Conservation (phyloP, 1,140 invertebrate genomes). For the Heliconius eleuchia region DNA sequence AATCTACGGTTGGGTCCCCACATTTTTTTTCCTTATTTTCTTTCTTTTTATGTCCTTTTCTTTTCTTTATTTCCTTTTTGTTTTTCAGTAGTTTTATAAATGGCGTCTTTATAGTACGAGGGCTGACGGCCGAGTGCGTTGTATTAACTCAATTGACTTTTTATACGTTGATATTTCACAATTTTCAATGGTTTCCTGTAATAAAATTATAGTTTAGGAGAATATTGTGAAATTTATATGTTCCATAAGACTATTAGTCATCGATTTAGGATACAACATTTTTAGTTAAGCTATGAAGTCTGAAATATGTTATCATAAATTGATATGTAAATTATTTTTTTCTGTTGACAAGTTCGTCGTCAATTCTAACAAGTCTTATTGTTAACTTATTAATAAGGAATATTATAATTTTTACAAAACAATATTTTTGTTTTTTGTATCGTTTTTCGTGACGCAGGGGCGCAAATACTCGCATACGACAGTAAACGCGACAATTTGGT, state of each 20-base stretch:
- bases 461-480: too few species aligned
- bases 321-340: too few species aligned
- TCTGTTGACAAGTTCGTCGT: too few species aligned
- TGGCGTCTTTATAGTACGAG: not conserved
- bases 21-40: not conserved
- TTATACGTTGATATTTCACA: conserved; percentile 33
- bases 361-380: too few species aligned
- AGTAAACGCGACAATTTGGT: too few species aligned
- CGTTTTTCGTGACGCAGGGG: too few species aligned
- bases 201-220: conserved; percentile 17
- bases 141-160: not conserved
- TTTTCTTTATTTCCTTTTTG: not conserved
- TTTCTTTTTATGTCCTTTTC: not conserved
- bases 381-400: too few species aligned
- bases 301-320: too few species aligned
- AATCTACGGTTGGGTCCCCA: not conserved
- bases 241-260: not conserved
- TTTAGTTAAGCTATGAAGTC: not conserved
- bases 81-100: not conserved
- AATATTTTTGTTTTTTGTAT: too few species aligned
- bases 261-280: not conserved
- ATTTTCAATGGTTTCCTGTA: conserved; percentile 31
- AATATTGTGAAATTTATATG: conserved; percentile 6
- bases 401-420: too few species aligned
- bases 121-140: not conserved